These are phyloP conservation scores for Asteroscopus sphinx DNA, from an alignment of 2,888 invertebrate genomes.

Conservation along the genomic window DNA sequence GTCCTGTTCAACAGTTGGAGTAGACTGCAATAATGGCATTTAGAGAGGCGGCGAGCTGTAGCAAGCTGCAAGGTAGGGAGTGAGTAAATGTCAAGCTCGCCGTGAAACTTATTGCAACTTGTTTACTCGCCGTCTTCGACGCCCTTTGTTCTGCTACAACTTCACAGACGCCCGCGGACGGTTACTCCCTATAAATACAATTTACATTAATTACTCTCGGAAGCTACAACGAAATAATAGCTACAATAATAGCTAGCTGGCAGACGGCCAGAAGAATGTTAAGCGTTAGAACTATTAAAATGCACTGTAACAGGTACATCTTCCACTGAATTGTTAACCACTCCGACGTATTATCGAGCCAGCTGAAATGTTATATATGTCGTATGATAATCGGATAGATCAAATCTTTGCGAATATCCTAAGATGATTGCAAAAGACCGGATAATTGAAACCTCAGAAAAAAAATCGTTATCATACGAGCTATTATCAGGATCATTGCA, in stretches of 20 bases:
- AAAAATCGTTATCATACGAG: no score
- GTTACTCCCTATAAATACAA: conserved; percentile 80
- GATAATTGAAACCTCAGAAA: no score
- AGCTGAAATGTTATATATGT: conserved; percentile 66
- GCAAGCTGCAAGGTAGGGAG: conserved; percentile 51
- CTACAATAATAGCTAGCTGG: conserved; percentile 50
- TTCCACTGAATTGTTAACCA: conserved; percentile 17
- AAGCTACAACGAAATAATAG: conserved; percentile 65
- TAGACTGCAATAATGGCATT: conserved; percentile 75
- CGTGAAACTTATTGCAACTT: conserved; percentile 85
- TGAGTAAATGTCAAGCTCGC: conserved; percentile 71
- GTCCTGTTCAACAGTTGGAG: conserved; percentile 60
- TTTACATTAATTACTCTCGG: conserved; percentile 79
- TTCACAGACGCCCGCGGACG: conserved; percentile 79
- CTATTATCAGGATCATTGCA: no score
- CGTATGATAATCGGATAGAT: no score
- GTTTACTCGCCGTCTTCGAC: conserved; percentile 81
- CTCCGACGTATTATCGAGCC: conserved; percentile 47
- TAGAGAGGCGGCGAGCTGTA: conserved; percentile 63
- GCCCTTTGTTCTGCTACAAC: conserved; percentile 82
- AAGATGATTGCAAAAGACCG: no score
- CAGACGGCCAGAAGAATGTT: conserved; percentile 40
- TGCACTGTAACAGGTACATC: conserved; percentile 30
- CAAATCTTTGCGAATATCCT: no score
- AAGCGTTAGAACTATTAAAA: conserved; percentile 40